These are phyloP conservation scores for Carpatolechia fugitivella DNA, from an alignment of 2,888 invertebrate genomes.

Conservation along the genomic window DNA sequence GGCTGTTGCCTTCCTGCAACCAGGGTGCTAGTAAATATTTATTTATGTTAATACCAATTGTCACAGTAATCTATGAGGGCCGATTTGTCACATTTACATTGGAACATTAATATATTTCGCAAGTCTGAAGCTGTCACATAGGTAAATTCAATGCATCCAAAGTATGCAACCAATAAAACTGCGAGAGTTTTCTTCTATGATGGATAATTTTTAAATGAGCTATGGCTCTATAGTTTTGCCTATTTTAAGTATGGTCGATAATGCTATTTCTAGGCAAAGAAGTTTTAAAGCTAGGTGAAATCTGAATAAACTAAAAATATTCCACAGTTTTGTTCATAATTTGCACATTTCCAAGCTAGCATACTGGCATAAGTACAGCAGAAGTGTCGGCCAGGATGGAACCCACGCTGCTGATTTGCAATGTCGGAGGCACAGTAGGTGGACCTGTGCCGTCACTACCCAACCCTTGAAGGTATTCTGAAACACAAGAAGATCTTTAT, in stretches of 20 bases:
- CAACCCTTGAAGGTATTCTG: slow-evolving; percentile 18
- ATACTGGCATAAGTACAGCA: slow-evolving; percentile 5
- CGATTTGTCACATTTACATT: slow-evolving; percentile 59
- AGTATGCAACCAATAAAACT: no score
- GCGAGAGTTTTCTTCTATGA: no score
- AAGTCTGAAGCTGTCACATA: slow-evolving; percentile 32
- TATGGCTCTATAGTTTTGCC: no score
- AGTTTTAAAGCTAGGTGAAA: no score
- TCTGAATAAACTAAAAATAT: no score
- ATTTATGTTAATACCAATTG: slow-evolving; percentile 19
- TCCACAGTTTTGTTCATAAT: no score
- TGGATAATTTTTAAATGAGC: no score
- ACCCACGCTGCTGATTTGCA: slow-evolving; percentile 76
- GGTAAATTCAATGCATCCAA: no score
- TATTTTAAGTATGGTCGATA: no score
- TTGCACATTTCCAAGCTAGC: no score
- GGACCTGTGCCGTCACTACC: slow-evolving; percentile 30
- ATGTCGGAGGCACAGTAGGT: slow-evolving; percentile 51
- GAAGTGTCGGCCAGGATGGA: slow-evolving; percentile 54
- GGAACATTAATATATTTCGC: slow-evolving; percentile 60
- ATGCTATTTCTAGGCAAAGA: no score
- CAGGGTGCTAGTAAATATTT: slow-evolving; percentile 11
- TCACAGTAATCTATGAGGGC: slow-evolving; percentile 17
- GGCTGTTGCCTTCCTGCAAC: background rate
- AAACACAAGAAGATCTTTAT: slow-evolving; percentile 3